Evolutionary conservation across 2,797 vertebrate species (phyloP).

Genomic region (Lindbergichthys nudifrons): DNA sequence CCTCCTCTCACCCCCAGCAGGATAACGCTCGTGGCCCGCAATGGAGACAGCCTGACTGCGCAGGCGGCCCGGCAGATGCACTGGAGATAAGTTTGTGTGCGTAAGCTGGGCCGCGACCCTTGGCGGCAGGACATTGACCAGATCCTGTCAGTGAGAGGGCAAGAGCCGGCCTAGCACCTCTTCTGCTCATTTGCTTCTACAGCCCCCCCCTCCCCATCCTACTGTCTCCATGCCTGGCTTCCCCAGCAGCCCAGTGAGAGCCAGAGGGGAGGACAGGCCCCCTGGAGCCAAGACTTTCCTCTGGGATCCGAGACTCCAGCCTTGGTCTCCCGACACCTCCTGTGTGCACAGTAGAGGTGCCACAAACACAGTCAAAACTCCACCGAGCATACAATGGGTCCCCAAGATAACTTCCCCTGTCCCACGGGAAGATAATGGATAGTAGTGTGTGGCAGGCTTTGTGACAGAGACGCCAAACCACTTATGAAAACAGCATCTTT

Average conservation of each 20-base stretch:
- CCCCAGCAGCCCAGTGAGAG: conserved; percentile 72
- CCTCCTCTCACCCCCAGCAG: conserved; percentile 81
- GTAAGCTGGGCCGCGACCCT: conserved; percentile 97
- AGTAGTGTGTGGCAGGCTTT: conserved; percentile 56
- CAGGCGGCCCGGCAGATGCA: conserved; percentile 94
- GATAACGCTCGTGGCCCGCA: conserved; percentile 91
- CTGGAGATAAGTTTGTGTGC: conserved; percentile 99
- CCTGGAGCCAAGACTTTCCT: conserved; percentile 89
- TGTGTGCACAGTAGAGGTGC: conserved; percentile 84
- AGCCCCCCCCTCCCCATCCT: conserved; percentile 62
- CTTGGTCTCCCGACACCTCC: conserved; percentile 84
- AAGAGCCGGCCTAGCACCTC: conserved; percentile 82
- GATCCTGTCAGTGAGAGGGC: conserved; percentile 97
- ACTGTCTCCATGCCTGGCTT: conserved; percentile 78
- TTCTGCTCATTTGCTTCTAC: conserved; percentile 67
- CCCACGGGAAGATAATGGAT: conserved; percentile 80
- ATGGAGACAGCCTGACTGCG: conserved; percentile 98
- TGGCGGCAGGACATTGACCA: conserved; percentile 99
- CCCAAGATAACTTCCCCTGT: conserved; percentile 81
- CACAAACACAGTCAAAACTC: conserved; percentile 81
- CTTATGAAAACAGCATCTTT: conserved; percentile 79
- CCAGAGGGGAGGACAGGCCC: conserved; percentile 78
- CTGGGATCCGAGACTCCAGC: conserved; percentile 79
- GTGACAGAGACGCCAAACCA: conserved; percentile 74
- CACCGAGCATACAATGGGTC: conserved; percentile 78